Conservation (phyloP, 2,797 vertebrate species). For the Pelochelys cantorii region DNA sequence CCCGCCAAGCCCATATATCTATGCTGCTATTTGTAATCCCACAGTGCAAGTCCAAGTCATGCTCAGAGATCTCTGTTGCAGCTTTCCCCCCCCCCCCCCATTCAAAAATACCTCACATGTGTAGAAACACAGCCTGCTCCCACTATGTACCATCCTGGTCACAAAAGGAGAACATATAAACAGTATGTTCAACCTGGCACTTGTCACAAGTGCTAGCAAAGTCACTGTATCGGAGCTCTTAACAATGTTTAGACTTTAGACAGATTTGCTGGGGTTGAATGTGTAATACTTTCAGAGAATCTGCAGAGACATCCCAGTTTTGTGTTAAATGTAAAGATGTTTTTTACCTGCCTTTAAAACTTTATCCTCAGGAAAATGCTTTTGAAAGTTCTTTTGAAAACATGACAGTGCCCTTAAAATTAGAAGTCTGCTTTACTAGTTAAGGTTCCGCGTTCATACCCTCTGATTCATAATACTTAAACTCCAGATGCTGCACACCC, state of each 20-base stretch:
- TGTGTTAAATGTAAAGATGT: conserved; percentile 34
- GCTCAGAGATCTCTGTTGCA: too few species aligned
- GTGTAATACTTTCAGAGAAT: conserved; percentile 28
- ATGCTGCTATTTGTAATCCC: too few species aligned
- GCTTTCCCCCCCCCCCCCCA: too few species aligned
- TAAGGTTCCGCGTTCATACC: conserved; percentile 42
- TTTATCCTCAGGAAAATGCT: conserved; percentile 46
- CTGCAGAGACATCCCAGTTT: conserved; percentile 6
- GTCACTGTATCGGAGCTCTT: background rate
- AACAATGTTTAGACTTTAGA: background rate
- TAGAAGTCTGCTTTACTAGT: conserved; percentile 49
- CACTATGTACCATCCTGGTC: background rate
- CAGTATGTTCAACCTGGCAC: fast-evolving
- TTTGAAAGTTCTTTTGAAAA: conserved; percentile 34
- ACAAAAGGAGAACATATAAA: background rate
- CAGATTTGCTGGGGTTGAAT: conserved; percentile 18
- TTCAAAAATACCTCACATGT: background rate
- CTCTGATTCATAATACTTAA: background rate
- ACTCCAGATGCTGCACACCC: conserved; percentile 10
- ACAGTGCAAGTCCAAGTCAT: too few species aligned
- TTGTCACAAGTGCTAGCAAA: conserved; percentile 3
- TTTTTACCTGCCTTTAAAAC: conserved; percentile 51
- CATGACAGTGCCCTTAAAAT: conserved; percentile 6
- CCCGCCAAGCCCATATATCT: too few species aligned
- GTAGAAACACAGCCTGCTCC: background rate